A percentile compares a stretch with the other conserved stretches of the same genome.
These are phyloP conservation scores for Xiphophorus hellerii DNA, from an alignment of 2,113 vertebrate species.

Conservation along the genomic window DNA sequence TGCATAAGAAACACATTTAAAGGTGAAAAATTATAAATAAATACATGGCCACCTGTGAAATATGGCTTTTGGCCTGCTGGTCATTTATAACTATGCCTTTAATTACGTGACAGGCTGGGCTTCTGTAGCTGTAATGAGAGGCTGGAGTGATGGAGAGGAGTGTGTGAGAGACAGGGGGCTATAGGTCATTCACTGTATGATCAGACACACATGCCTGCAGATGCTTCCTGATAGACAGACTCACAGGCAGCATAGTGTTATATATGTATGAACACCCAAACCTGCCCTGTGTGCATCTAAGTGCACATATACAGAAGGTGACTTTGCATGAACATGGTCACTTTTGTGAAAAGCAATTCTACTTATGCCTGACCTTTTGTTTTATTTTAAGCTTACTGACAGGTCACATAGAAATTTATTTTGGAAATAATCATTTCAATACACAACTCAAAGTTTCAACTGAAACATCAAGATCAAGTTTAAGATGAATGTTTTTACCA, in stretches of 20 bases:
- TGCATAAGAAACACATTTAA: slow-evolving; percentile 83
- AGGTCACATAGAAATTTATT: neutral
- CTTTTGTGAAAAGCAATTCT: neutral
- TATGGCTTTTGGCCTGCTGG: slow-evolving; percentile 79
- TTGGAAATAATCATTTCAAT: neutral
- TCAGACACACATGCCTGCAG: slow-evolving; percentile 51
- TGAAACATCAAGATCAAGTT: neutral
- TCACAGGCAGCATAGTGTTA: neutral
- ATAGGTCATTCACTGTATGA: slow-evolving; percentile 67
- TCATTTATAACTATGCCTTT: slow-evolving; percentile 83
- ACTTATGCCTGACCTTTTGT: neutral
- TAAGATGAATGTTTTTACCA: too few species aligned
- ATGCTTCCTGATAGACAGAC: slow-evolving; percentile 37
- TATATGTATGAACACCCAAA: slow-evolving; percentile 3
- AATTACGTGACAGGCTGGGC: slow-evolving; percentile 80
- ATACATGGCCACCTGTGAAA: slow-evolving; percentile 80
- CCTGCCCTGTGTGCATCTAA: neutral
- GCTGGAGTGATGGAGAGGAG: slow-evolving; percentile 78
- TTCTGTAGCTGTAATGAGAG: slow-evolving; percentile 79
- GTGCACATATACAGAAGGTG: neutral
- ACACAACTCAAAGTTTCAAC: neutral
- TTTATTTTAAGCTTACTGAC: neutral
- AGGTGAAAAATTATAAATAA: slow-evolving; percentile 82
- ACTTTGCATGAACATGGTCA: neutral
- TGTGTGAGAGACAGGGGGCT: slow-evolving; percentile 63